Evolutionary conservation across 2,113 vertebrate species (phyloP).

Genomic region (Eidolon helvum): DNA sequence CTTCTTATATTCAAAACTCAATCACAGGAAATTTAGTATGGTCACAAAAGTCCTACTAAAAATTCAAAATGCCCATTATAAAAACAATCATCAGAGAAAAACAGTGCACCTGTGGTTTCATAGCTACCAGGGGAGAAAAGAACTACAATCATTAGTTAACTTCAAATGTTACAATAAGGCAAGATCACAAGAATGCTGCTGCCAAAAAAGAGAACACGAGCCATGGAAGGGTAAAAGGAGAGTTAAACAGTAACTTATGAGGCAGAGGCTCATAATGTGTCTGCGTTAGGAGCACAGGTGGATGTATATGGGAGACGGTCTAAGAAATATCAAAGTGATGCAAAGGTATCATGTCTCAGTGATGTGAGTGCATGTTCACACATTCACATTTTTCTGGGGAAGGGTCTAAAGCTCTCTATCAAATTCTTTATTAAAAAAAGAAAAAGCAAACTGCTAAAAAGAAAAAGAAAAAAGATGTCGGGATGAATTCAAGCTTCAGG

Average conservation of each 20-base stretch:
- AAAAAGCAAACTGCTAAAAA: not conserved
- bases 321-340: not conserved
- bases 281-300: not conserved
- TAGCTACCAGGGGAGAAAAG: not conserved
- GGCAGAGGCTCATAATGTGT: not conserved
- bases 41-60: not conserved
- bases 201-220: not conserved
- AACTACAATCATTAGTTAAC: not conserved
- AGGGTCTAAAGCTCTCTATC: not conserved
- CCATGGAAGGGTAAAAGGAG: not conserved
- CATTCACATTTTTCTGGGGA: not conserved
- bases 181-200: not conserved
- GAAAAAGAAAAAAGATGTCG: not conserved
- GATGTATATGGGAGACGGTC: not conserved
- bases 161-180: not conserved
- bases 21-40: not conserved
- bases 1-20: not conserved
- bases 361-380: not conserved
- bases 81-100: slow-evolving; percentile 10
- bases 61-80: slow-evolving; percentile 14
- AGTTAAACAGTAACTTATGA: not conserved
- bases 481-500: not conserved
- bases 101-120: not conserved
- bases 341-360: not conserved
- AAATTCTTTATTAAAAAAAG: not conserved